Conservation (phyloP, 2,113 vertebrate genomes). For the Rhinoderma darwinii region DNA sequence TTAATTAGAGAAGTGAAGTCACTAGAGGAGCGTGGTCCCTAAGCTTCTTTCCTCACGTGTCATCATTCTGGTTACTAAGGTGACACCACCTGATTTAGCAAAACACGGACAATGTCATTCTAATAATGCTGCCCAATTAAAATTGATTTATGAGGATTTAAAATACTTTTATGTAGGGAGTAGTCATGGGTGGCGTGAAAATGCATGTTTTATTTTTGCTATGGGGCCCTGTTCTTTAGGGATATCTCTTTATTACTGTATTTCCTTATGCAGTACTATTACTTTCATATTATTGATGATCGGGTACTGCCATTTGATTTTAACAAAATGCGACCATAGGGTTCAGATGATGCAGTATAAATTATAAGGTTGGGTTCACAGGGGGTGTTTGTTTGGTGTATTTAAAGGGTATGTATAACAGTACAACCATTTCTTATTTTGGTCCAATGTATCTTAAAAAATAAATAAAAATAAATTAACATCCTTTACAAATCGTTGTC, state of each 20-base stretch:
- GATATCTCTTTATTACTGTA: neutral
- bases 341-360: too few relatives aligned
- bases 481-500: too few relatives aligned
- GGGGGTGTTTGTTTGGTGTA: too few relatives aligned
- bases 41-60: neutral
- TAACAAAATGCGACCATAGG: too few relatives aligned
- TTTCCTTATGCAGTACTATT: neutral
- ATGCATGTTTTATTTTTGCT: neutral
- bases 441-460: neutral
- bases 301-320: too few relatives aligned
- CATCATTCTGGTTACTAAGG: conserved; percentile 11
- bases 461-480: neutral
- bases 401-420: too few relatives aligned
- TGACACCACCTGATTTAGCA: neutral
- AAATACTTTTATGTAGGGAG: neutral
- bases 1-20: conserved; percentile 30
- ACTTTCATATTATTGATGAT: too few relatives aligned
- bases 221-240: neutral
- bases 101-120: neutral
- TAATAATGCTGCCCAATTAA: neutral
- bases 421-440: too few relatives aligned
- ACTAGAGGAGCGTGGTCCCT: neutral
- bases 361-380: too few relatives aligned
- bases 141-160: neutral
- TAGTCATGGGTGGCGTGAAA: neutral